Evolutionary conservation across 2,113 vertebrate species (phyloP).

Genomic region (Proteles cristata): DNA sequence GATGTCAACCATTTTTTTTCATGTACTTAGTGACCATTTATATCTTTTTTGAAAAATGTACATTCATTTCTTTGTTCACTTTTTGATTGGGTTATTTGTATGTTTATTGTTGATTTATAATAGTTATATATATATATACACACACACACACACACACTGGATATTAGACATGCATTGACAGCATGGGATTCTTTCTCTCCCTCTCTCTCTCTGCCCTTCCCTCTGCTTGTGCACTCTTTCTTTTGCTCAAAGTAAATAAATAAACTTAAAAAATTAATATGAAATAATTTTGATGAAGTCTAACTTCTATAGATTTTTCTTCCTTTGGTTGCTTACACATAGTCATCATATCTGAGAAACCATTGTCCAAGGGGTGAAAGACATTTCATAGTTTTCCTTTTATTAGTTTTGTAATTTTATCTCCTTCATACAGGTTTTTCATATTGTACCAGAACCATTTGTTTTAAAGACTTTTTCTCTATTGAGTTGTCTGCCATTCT

Average conservation of each 20-base stretch:
- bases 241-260: no score
- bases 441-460: neutral
- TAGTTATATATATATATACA: neutral
- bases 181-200: no score
- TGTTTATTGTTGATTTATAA: neutral
- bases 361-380: neutral
- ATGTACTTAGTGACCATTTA: neutral
- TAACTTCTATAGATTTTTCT: neutral
- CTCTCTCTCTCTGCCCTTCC: no score
- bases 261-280: no score
- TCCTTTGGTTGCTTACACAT: neutral
- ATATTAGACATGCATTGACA: neutral
- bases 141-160: no score
- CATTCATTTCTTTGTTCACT: neutral
- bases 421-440: neutral
- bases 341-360: neutral
- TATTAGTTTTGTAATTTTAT: neutral
- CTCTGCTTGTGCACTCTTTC: no score
- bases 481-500: neutral
- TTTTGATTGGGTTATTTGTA: neutral
- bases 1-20: neutral
- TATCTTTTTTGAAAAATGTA: neutral
- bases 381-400: neutral
- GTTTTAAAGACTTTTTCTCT: neutral
- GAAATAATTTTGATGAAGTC: neutral